Percentiles rank a stretch among this genome's conserved stretches.
These are phyloP conservation scores for Cantharis nigra DNA, from an alignment of 2,888 invertebrate species.

Conservation along the genomic window DNA sequence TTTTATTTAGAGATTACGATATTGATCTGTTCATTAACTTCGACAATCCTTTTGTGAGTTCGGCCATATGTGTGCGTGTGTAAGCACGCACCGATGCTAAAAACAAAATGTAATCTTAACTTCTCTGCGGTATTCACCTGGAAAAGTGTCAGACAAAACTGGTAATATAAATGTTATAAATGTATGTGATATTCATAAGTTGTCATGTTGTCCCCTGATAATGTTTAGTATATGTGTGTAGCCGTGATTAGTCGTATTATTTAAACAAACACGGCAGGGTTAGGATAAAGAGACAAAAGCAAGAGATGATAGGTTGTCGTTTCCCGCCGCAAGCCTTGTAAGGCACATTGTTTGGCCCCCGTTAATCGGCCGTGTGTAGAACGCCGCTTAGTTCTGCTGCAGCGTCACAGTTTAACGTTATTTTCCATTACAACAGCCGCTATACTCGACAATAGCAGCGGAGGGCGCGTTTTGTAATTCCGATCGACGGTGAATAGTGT, in stretches of 20 bases:
- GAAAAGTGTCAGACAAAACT: slow-evolving; percentile 5
- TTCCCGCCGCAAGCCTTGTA: slow-evolving; percentile 33
- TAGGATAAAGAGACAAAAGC: slow-evolving; percentile 30
- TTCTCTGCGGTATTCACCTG: neutral
- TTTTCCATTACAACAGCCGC: slow-evolving; percentile 44
- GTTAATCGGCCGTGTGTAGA: slow-evolving; percentile 33
- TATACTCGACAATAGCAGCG: slow-evolving; percentile 31
- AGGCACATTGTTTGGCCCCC: slow-evolving; percentile 31
- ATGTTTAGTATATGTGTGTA: slow-evolving; percentile 22
- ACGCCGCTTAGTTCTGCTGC: slow-evolving; percentile 29
- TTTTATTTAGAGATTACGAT: neutral
- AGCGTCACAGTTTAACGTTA: slow-evolving; percentile 45
- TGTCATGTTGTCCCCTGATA: slow-evolving; percentile 26
- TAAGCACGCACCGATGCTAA: neutral
- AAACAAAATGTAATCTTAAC: neutral
- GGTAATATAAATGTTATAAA: slow-evolving; percentile 24
- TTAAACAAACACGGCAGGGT: slow-evolving; percentile 30
- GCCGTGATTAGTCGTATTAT: slow-evolving; percentile 31
- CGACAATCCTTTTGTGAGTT: neutral
- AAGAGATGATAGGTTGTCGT: slow-evolving; percentile 30
- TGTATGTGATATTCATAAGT: slow-evolving; percentile 22
- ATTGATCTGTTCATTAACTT: neutral
- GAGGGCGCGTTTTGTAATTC: slow-evolving; percentile 41
- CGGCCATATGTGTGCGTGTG: neutral
- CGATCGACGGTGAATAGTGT: slow-evolving; percentile 31